Evolutionary conservation across 2,797 vertebrate genomes (phyloP).

Genomic region (Pogoniulus pusillus): DNA sequence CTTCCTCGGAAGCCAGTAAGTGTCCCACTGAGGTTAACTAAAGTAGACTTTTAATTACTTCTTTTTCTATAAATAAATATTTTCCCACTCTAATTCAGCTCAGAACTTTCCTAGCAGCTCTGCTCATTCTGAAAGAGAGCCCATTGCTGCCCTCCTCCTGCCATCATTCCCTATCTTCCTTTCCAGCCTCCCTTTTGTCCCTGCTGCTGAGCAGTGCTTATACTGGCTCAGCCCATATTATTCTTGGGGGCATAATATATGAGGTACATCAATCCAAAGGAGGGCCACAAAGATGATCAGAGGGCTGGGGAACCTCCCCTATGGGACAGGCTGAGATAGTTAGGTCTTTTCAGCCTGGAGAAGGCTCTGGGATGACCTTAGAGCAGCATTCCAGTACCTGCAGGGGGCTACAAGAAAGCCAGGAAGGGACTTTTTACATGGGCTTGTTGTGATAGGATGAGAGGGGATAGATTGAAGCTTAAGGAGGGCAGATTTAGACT

Average conservation of each 20-base stretch:
- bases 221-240: fast-evolving
- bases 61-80: not conserved
- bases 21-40: not conserved
- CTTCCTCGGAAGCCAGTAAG: not conserved
- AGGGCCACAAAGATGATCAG: too few relatives aligned
- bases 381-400: too few relatives aligned
- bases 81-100: not conserved
- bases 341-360: too few relatives aligned
- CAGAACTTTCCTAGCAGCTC: not conserved
- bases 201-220: not conserved
- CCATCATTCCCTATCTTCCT: not conserved
- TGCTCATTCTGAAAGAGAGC: not conserved
- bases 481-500: too few relatives aligned
- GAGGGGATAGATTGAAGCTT: too few relatives aligned
- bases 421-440: too few relatives aligned
- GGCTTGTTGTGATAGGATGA: too few relatives aligned
- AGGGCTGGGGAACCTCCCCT: too few relatives aligned
- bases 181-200: not conserved
- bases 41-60: not conserved
- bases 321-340: too few relatives aligned
- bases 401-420: too few relatives aligned
- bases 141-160: not conserved
- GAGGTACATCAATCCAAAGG: too few relatives aligned
- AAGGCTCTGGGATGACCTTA: too few relatives aligned
- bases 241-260: not conserved